Evolutionary conservation across 2,113 vertebrate species (phyloP).

Genomic region (Erythrolamprus reginae): DNA sequence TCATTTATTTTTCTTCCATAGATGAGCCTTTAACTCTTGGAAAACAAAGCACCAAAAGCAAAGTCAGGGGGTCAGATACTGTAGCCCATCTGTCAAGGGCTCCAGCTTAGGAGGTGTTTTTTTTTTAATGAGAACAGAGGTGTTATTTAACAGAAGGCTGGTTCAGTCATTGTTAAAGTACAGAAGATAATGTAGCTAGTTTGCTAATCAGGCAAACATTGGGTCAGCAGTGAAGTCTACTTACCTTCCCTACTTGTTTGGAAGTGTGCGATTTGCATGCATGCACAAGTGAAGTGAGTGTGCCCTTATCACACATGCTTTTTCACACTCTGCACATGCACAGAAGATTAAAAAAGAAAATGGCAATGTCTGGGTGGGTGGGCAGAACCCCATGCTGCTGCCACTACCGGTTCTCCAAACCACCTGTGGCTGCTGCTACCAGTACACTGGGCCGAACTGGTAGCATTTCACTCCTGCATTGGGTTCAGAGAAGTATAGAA

Average conservation of each 20-base stretch:
- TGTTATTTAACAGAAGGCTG: neutral
- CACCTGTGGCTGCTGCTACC: no score
- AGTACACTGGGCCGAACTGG: no score
- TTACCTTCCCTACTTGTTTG: no score
- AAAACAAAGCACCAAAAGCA: slow-evolving; percentile 7
- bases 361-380: no score
- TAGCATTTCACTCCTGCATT: neutral
- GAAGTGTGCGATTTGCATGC: no score
- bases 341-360: no score
- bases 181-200: neutral
- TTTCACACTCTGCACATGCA: no score
- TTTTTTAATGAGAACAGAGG: fast-evolving
- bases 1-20: slow-evolving; percentile 56
- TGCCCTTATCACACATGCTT: no score
- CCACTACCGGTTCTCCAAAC: no score
- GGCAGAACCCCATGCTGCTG: no score
- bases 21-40: slow-evolving; percentile 35
- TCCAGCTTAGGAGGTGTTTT: fast-evolving
- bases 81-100: neutral
- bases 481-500: neutral
- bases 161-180: neutral
- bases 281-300: no score
- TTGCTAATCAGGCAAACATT: neutral
- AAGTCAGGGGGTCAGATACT: slow-evolving; percentile 9
- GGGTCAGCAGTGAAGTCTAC: no score